These are phyloP conservation scores for Listronotus bonariensis DNA, from an alignment of 1,140 invertebrate genomes.

Conservation along the genomic window DNA sequence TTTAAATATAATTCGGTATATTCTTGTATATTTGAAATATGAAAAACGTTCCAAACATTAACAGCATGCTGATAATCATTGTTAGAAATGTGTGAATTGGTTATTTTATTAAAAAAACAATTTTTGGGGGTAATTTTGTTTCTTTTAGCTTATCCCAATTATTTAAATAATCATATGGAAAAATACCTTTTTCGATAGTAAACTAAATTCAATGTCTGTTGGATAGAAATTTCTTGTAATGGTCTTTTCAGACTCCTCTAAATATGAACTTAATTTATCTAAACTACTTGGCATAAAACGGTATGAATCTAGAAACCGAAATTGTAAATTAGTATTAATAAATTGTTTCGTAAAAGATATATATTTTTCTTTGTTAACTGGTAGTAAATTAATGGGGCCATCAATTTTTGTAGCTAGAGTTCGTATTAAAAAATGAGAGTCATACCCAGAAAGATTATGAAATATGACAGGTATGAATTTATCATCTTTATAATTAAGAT, in stretches of 20 bases:
- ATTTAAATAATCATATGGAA: slow-evolving; percentile 48
- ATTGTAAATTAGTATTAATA: too few species aligned
- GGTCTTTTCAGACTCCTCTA: neutral
- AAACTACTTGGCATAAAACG: slow-evolving; percentile 35
- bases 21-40: slow-evolving; percentile 45
- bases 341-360: too few species aligned
- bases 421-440: slow-evolving; percentile 32
- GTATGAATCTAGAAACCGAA: slow-evolving; percentile 31
- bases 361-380: slow-evolving; percentile 30
- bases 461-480: slow-evolving; percentile 36
- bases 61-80: slow-evolving; percentile 49
- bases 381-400: slow-evolving; percentile 27
- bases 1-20: slow-evolving; percentile 57
- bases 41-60: slow-evolving; percentile 59
- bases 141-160: neutral
- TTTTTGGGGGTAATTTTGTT: neutral
- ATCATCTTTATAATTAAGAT: slow-evolving; percentile 47
- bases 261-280: slow-evolving; percentile 29
- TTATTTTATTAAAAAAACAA: slow-evolving; percentile 52
- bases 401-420: slow-evolving; percentile 14
- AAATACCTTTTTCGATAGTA: slow-evolving; percentile 48
- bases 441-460: slow-evolving; percentile 34
- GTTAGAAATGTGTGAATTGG: slow-evolving; percentile 49
- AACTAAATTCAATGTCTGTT: slow-evolving; percentile 39
- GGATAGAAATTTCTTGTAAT: slow-evolving; percentile 21